Evolutionary conservation across 1,140 invertebrate genomes (phyloP), one percentile per base, ranked within the genome.

Genomic region (Potamilus streckersoni): DNA sequence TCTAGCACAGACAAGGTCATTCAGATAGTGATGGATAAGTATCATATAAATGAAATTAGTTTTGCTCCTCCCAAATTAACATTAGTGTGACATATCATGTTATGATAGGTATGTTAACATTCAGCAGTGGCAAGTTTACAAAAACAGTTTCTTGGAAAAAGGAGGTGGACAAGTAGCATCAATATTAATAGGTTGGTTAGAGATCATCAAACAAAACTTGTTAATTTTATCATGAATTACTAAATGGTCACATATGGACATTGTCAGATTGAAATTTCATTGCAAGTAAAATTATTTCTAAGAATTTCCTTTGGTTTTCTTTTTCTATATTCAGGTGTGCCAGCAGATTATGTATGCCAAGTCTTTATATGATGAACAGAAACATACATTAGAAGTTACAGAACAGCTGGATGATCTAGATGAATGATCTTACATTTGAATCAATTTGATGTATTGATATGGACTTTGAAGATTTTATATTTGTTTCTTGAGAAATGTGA

Each of bases 261-360:
- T n/a, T n/a, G 19, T 23, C 23, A 62, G 13, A 62, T 14, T n/a
- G 5, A 62, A 62, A 62, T 11, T 6, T 62, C 14, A 8, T n/a
- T 62, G 60, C 19, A n/a, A 5, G 60, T 62, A 62, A 8, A 62
- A n/a, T n/a, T n/a, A 61, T 17, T 17, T 19, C 20, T 61, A 61
- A 19, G 8, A 62, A 23, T n/a, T 23, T 62, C 60, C n/a, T 23
- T 0, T n/a, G 8, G 3, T 70, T 70, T 59, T 13, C 3, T 17
- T 8, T 49, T 49, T 49, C 38, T 71, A 12, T 31, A 58, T 66
- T 38, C 63, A 77, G 75, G 75, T 77, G 23, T 27, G 70, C 19
- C 75, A 77, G 64, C 69, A 77, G 65, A 77, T 77, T 58, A 77
- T 72, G 16, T 77, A 77, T 69, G 75, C 75, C 19, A 77, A 77